Conservation (phyloP, 2,888 invertebrate genomes). For the Polia nebulosa region DNA sequence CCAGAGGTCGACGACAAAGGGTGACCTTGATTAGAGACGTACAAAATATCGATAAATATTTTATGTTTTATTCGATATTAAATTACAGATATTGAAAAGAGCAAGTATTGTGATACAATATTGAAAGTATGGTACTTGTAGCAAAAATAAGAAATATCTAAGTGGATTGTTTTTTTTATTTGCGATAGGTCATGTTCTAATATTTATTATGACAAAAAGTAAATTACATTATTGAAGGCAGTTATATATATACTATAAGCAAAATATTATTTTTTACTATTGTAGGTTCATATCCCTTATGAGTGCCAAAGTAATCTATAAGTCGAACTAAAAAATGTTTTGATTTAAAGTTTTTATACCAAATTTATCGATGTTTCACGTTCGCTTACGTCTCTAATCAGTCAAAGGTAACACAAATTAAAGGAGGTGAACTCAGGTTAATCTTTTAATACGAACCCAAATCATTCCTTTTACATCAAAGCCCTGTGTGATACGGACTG, state of each 20-base stretch:
- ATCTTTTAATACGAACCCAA: conserved; percentile 55
- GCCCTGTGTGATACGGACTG: conserved; percentile 22
- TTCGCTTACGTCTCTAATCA: conserved; percentile 23
- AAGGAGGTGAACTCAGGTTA: conserved; percentile 37
- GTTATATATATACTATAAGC: too few relatives aligned
- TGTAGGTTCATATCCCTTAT: too few relatives aligned
- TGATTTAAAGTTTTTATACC: too few relatives aligned
- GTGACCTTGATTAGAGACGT: conserved; percentile 57
- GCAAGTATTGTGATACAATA: conserved; percentile 27
- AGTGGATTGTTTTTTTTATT: neutral
- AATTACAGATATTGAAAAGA: conserved; percentile 38
- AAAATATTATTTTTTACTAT: too few relatives aligned
- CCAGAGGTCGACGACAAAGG: conserved; percentile 42
- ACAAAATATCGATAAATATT: conserved; percentile 37
- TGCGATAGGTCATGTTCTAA: neutral
- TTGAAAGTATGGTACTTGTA: conserved; percentile 1
- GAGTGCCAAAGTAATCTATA: too few relatives aligned
- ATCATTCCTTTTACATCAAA: conserved; percentile 52
- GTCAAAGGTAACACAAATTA: conserved; percentile 40
- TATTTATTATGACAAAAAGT: neutral
- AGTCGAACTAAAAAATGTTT: neutral
- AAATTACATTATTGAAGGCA: neutral
- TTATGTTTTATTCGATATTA: conserved; percentile 45
- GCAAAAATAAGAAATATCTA: neutral
- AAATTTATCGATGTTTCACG: conserved; percentile 33